Base-by-base conservation (phyloP, 2,888 invertebrate species). In the Pterostichus madidus region DNA sequence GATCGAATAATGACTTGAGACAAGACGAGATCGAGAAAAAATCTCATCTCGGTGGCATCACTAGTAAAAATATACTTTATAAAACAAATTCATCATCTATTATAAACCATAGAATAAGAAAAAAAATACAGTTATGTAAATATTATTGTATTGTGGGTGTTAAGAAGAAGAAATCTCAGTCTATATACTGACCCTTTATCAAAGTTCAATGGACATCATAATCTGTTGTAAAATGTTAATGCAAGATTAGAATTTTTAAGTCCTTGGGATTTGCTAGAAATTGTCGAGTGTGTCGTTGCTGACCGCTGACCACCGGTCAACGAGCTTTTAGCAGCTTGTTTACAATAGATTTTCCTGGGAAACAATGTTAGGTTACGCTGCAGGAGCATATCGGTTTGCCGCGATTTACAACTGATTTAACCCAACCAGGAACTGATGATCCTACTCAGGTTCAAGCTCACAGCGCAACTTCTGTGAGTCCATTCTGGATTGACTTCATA, bases 321-420 rank as follows among this genome's bases (percentile, higher is more conserved):
- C 64, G 79, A 49, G 31, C 24, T 56, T 80, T 80, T 53, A 53
- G 24, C 71, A 71, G 39, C 71, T 84, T 85, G 86, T 86, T 86
- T 86, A 85, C 85, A 85, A 85, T 84, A 85, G 85, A 86, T 85
- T 86, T 86, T 81, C 80, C 77, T 83, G 75, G 80, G 76, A 82
- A 84, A 85, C 84, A 85, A 83, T 84, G 84, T 84, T 84, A 84
- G 85, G 84, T 84, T 84, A 81, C 85, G 13, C 52, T 49, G 68
- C 61, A 64, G 84, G 80, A 84, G 83, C 84, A 84, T 83, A 82
- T 82, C 80, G 83, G 84, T 83, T 85, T 81, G 83, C 84, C 84
- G 49, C 59, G 73, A 83, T 84, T 83, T 83, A 83, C 83, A 84
- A 75, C 82, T 84, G 82, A 82, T 80, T 80, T 80, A 80, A 53